These are phyloP conservation scores for Neostethus bicornis DNA, from an alignment of 2,797 vertebrate species.

Conservation along the genomic window DNA sequence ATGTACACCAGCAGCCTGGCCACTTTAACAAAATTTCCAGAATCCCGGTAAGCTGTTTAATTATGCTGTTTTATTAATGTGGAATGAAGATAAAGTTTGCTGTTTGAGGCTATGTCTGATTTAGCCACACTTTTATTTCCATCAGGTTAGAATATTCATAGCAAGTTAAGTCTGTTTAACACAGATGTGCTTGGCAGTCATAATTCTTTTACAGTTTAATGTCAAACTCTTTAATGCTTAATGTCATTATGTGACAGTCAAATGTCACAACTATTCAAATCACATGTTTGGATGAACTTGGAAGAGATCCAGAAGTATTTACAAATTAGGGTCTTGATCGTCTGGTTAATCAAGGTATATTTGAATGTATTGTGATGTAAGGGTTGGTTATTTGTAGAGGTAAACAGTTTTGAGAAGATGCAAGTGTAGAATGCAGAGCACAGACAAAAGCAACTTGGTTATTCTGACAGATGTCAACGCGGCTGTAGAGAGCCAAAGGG, in stretches of 20 bases:
- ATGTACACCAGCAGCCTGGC: constrained; percentile 99
- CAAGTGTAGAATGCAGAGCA: constrained; percentile 49
- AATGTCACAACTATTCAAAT: constrained; percentile 61
- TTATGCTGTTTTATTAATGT: constrained; percentile 3
- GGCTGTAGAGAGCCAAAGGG: constrained; percentile 76
- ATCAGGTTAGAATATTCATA: constrained; percentile 13
- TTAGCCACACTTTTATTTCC: not conserved
- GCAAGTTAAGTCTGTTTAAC: constrained; percentile 13
- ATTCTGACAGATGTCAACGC: constrained; percentile 81
- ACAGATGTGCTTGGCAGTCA: constrained; percentile 36
- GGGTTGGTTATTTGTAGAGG: constrained; percentile 43
- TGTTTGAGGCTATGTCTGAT: not conserved
- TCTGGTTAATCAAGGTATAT: constrained; percentile 15
- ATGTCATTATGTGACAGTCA: constrained; percentile 53
- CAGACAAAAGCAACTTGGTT: constrained; percentile 78
- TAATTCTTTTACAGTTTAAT: constrained; percentile 35
- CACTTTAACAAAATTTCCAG: constrained; percentile 96
- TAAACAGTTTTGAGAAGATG: constrained; percentile 58
- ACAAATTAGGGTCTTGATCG: constrained; percentile 6
- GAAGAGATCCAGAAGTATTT: constrained; percentile 1
- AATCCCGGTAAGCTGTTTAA: constrained; percentile 87
- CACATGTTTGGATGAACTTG: constrained; percentile 24
- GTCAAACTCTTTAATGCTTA: constrained; percentile 42
- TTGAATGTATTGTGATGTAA: constrained; percentile 5
- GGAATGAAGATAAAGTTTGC: not conserved